Base-by-base conservation (phyloP, 2,888 invertebrate genomes). In the Schrankia costaestrigalis region DNA sequence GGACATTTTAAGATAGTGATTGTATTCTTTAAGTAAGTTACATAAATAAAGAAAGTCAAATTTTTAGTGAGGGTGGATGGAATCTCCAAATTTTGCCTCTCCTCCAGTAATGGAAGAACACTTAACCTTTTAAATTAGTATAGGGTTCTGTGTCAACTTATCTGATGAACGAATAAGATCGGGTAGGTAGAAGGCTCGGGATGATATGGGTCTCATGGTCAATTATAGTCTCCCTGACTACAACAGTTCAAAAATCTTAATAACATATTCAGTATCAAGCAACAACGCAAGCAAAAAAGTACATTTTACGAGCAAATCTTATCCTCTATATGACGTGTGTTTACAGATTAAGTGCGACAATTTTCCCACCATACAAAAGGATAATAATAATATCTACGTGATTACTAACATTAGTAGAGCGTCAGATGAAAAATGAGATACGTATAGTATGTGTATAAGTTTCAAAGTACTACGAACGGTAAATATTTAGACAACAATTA, bases 401-500 rank as follows among this genome's bases (percentile, higher is more conserved):
- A 41, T 53, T 45, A 44, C 36, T 37, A 36, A 43, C 37, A 36
- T 53, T 29, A 47, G 26, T 46, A 47, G 46, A 33, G 35, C 38
- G 46, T 50, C 35, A 55, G 50, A 58, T 59, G 59, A 55, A 60
- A 65, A 65, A 63, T 62, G 58, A 52, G 55, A 63, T 63, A 69
- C 56, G 25, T 7, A 32, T 56, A 65, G 62, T 61, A 63, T 62
- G 55, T 57, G 58, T 67, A 67, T 72, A 60, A 68, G 58, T 59
- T 72, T 58, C 57, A 68, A 64, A 69, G 67, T 72, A 71, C 71
- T 70, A 57, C 42, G 50, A 78, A 73, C 74, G 65, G 78, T 77
- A 80, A 82, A 81, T 79, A 82, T 83, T 83, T 82, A 77, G 76
- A 78, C 73, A 79, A 78, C 77, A 80, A 83, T 83, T 81, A 83